Evolutionary conservation across 2,113 vertebrate genomes (phyloP), one percentile per base, ranked within the genome.

Genomic region (Cebus imitator): DNA sequence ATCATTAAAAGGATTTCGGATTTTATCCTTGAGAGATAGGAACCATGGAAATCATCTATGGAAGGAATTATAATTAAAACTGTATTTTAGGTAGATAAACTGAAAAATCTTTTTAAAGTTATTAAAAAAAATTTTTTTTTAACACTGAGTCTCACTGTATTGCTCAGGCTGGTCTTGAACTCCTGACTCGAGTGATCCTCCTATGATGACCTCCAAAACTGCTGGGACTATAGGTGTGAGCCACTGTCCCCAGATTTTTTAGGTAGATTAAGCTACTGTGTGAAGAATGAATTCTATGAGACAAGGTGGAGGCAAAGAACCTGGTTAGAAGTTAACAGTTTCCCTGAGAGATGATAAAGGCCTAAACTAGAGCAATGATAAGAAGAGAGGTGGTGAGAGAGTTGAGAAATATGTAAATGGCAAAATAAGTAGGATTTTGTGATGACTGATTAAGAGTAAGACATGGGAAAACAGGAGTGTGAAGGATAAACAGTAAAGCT

Each of bases 121-220:
- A 64, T 64, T 0, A 1, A 14, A 61, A 14, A 32, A 64, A 0
- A 16, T 0, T 50, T 2, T 50, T 2, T 57, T 27, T 61, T 61
- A 64, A 64, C 61, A 64, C 61, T 32, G 27, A 13, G 27, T 64
- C 61, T 14, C 12, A 64, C 61, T 64, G 27, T 64, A 27, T 64
- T 64, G 27, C 61, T 64, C 13, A 64, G 61, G 61, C 61, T 64
- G 61, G 12, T 14, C 61, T 64, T 30, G 2, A 64, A 64, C 61
- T 64, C 27, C 27, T 64, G 61, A 27, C 61, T 32, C 27, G 32
- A 64, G 61, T 64, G 27, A 32, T 32, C 12, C 12, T 64, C 27
- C 61, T 64, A 64, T 64, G 2, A 6, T 32, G 61, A 27, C 61
- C 12, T 64, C 61, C 27, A 12, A 64, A 30, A 32, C 27, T 64